Evolutionary conservation across 1,140 invertebrate species (phyloP), one percentile per base, ranked within the genome.

Genomic region (Steinernema khuongi): DNA sequence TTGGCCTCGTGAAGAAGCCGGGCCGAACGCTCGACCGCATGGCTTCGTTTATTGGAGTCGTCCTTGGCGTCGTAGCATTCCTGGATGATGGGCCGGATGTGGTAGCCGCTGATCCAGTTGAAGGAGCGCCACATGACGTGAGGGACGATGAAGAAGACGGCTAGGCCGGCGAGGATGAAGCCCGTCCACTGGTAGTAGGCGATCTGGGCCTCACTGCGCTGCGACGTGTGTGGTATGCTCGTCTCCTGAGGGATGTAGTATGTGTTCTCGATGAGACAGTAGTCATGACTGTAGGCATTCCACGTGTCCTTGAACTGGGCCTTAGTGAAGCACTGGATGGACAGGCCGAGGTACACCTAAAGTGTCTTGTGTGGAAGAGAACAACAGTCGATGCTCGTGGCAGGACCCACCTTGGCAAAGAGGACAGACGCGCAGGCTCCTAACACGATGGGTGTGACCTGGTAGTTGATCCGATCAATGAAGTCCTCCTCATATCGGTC

Each of bases 171-270:
- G 31, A 81, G 60, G 70, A 81, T 83, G 31, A 83, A 81, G 1
- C 81, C 81, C 1, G 81, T 81, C 80, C 80, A 81, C 79, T 81
- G 79, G 68, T 80, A 80, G 60, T 80, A 80, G 22, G 78, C 41
- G 43, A 80, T 73, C 33, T 81, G 44, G 66, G 80, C 77, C 41
- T 80, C 29, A 32, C 69, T 68, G 7, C 79, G 26, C n/a, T 66
- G 19, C 32, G 28, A 43, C 72, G 26, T 43, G 32, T 44, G 31
- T 1, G 73, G 31, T 76, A 74, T 75, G 41, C 28, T 74, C 31
- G 26, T 74, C 28, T 60, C 32, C 22, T 69, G 28, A 26, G 18
- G 80, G 36, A 71, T 60, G 50, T 79, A 80, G 68, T 81, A 80
- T 1, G 79, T 80, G 68, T 72, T 79, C 66, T 80, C 79, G 36